Evolutionary conservation across 2,113 vertebrate genomes (phyloP), one percentile per base, ranked within the genome.

Genomic region (Aphelocoma coerulescens): DNA sequence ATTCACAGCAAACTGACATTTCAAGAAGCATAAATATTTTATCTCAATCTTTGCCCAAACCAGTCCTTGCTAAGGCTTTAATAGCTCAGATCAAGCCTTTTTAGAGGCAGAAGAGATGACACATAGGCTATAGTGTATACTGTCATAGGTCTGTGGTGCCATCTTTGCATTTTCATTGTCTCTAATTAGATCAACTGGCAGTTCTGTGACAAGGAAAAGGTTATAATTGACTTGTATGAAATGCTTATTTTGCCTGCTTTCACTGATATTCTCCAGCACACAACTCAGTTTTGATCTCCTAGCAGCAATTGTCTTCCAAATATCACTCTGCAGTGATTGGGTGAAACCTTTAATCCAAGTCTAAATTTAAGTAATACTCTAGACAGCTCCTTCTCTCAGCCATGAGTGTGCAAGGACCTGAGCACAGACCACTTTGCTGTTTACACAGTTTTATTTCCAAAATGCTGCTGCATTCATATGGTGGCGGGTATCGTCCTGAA

Each of bases 361-460:
- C 13, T 16, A 51, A 62, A 24, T 55, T 65, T 17, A 69, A 62
- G 33, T 16, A 17, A 46, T 58, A 66, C 32, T 85, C 33, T 54
- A 43, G 20, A 35, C 24, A 75, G 28, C 22, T 63, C 30, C 16
- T 80, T 7, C 48, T 78, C 21, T 77, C 43, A 95, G 24, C 14
- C 11, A 4, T 13, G 20, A 54, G 20, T 0, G 0, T 1, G 1
- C 43, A 35, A 21, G n/a, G 48, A 69, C 33, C 39, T 43, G 23
- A 30, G 13, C 30, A 52, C 20, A 21, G 41, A n/a, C 39, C 28
- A 19, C 13, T 74, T 71, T n/a, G 10, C 19, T 65, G 5, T 63
- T 93, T 55, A 28, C 33, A n/a, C 9, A 12, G 10, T 23, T 77
- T 71, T 67, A 33, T 48, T 88, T 59, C 30, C 52, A 74, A 81